Conservation (phyloP, 2,113 vertebrate genomes). For the Chlamydotis undulata region DNA sequence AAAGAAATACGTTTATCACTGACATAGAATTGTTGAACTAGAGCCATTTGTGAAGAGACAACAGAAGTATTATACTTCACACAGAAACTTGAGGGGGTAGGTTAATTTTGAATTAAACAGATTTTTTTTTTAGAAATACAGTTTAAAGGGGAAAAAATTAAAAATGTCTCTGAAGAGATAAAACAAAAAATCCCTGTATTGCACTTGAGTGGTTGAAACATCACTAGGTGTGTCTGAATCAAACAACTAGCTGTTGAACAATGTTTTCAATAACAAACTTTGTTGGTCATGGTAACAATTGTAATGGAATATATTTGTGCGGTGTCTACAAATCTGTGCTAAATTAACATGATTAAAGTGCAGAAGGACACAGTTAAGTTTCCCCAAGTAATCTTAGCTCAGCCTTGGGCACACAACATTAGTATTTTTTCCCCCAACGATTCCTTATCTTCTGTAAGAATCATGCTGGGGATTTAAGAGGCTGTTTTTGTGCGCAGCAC, state of each 20-base stretch:
- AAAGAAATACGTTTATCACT: fast-evolving
- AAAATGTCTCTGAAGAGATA: background rate
- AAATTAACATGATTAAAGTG: background rate
- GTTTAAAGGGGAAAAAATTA: background rate
- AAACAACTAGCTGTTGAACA: background rate
- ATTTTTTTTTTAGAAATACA: background rate
- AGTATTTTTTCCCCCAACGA: background rate
- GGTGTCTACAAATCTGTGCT: background rate
- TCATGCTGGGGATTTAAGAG: background rate
- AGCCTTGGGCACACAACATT: background rate
- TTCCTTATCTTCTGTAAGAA: background rate
- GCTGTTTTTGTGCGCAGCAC: background rate
- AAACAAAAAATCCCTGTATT: background rate
- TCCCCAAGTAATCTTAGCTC: background rate
- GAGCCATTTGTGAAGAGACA: background rate
- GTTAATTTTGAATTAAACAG: background rate
- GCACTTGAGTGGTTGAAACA: background rate
- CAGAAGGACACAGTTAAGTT: background rate
- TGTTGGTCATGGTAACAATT: background rate
- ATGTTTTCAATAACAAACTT: conserved; percentile 14
- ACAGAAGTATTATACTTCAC: background rate
- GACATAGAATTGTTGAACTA: background rate
- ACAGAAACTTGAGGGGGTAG: background rate
- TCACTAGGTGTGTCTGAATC: background rate
- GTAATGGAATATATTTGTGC: background rate